A percentile compares a stretch with the other conserved stretches of the same genome.
phyloP scores from a whole-genome alignment of 2,113 vertebrate genomes.

The Noctilio leporinus region DNA sequence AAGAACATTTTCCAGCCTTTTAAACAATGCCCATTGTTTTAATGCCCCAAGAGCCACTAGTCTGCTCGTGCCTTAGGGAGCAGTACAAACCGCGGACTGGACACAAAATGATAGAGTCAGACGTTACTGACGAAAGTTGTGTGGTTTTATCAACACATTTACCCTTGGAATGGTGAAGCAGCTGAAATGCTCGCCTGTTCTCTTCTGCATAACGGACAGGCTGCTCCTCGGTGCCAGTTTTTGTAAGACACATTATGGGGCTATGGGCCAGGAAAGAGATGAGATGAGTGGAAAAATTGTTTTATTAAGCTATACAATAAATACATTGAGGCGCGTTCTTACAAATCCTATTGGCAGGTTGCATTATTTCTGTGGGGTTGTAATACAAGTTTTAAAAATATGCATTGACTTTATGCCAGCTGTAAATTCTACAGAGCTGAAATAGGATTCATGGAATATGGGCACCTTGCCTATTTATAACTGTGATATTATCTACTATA shows the following conservation, averaged over 20 bases:
- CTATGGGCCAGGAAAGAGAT: conserved; percentile 10
- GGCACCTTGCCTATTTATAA: neutral
- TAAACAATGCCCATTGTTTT: conserved; percentile 65
- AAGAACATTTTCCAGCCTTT: conserved; percentile 67
- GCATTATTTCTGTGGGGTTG: conserved; percentile 43
- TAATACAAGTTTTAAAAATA: conserved; percentile 50
- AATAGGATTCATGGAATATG: neutral
- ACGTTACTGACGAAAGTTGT: conserved; percentile 49
- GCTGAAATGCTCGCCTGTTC: conserved; percentile 68
- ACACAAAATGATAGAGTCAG: conserved; percentile 30
- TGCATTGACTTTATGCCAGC: neutral
- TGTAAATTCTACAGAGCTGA: conserved; percentile 13
- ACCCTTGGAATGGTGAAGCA: conserved; percentile 68
- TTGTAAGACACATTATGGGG: conserved; percentile 69
- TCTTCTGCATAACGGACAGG: conserved; percentile 58
- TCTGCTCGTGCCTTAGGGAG: conserved; percentile 62
- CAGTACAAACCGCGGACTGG: conserved; percentile 47
- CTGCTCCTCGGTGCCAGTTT: conserved; percentile 71
- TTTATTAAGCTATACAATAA: conserved; percentile 76
- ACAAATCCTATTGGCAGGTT: conserved; percentile 60
- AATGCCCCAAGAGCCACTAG: conserved; percentile 58
- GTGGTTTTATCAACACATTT: conserved; percentile 69
- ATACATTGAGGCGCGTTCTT: conserved; percentile 52
- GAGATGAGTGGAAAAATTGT: conserved; percentile 58
- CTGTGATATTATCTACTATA: neutral